Percentiles rank a stretch among this genome's conserved stretches.
Evolutionary conservation across 64 coral and sea anemone species (phyloP).

Genomic region (Pachyseris speciosa): DNA sequence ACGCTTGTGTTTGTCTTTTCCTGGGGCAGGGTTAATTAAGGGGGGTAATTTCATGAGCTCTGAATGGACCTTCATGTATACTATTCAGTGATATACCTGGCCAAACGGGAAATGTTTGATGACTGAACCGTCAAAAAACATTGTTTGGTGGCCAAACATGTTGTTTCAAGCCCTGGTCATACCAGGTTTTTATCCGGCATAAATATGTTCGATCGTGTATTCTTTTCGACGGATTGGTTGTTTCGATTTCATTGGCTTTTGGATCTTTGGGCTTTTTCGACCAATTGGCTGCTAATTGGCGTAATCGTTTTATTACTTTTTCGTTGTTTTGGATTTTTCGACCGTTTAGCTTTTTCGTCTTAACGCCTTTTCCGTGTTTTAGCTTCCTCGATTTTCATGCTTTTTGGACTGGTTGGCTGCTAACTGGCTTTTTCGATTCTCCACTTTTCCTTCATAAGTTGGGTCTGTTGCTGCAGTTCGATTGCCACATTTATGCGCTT

Average conservation of each 20-base stretch:
- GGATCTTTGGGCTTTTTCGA: not conserved
- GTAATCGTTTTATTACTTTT: too few relatives aligned
- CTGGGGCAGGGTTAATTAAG: not conserved
- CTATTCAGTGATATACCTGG: too few relatives aligned
- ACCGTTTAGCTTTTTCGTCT: too few relatives aligned
- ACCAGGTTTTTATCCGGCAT: too few relatives aligned
- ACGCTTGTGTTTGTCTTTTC: not conserved
- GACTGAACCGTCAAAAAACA: too few relatives aligned
- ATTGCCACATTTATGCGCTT: not conserved
- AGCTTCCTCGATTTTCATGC: too few relatives aligned
- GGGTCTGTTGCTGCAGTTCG: not conserved
- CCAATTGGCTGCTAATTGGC: not conserved
- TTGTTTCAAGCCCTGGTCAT: too few relatives aligned
- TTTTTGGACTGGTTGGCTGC: too few relatives aligned
- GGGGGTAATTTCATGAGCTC: not conserved
- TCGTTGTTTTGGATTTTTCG: too few relatives aligned
- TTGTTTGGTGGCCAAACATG: too few relatives aligned
- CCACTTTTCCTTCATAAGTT: not conserved
- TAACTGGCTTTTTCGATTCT: not conserved
- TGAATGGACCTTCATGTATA: slow-evolving; percentile 1
- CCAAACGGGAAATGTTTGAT: too few relatives aligned
- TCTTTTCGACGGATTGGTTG: not conserved
- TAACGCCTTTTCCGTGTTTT: too few relatives aligned
- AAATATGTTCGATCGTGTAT: not conserved
- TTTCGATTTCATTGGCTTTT: not conserved